These are phyloP conservation scores for Pollimyrus isidori DNA, from an alignment of 2,113 vertebrate genomes.

Conservation along the genomic window DNA sequence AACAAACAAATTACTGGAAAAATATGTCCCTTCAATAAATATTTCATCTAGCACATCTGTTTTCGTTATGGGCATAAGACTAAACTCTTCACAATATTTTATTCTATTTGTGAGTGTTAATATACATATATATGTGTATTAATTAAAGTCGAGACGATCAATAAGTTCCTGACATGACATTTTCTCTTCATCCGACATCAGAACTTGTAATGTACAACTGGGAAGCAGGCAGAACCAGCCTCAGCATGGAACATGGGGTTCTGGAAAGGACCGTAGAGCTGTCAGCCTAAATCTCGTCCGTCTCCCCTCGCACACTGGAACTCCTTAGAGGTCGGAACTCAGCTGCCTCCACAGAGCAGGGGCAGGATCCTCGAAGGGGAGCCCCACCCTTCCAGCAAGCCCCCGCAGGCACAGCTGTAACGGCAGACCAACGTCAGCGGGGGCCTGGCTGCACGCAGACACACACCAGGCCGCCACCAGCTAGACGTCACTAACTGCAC, in stretches of 20 bases:
- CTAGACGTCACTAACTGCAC: too few relatives aligned
- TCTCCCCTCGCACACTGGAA: neutral
- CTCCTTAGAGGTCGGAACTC: neutral
- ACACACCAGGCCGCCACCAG: too few relatives aligned
- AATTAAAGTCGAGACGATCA: neutral
- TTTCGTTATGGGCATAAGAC: neutral
- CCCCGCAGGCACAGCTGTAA: neutral
- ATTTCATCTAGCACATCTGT: slow-evolving; percentile 1
- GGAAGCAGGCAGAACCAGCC: neutral
- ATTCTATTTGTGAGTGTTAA: neutral
- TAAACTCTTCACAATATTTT: neutral
- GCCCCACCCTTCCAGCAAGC: neutral
- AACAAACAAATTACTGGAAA: neutral
- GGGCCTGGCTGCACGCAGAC: too few relatives aligned
- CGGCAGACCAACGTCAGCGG: neutral
- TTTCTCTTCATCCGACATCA: neutral
- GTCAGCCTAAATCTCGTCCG: neutral
- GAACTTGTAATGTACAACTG: neutral
- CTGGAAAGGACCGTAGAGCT: neutral
- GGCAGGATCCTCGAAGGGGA: neutral
- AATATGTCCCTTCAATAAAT: neutral
- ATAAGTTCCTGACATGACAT: neutral
- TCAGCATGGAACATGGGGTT: neutral
- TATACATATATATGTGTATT: neutral
- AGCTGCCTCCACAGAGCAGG: neutral